Conservation (phyloP, 2,888 invertebrate genomes). For the Mesopsocus fuscifrons region DNA sequence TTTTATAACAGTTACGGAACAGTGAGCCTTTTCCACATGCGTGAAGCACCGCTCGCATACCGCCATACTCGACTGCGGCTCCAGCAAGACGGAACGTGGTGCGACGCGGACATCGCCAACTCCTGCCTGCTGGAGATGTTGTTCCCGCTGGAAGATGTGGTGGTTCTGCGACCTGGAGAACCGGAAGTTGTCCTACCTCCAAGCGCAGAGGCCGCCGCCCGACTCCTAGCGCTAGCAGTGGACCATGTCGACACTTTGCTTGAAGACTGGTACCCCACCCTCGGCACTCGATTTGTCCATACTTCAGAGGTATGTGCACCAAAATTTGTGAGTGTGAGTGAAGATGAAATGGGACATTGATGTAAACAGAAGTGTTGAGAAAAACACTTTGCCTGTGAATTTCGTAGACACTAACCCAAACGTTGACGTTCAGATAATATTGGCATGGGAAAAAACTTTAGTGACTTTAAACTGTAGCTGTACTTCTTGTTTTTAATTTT, state of each 20-base stretch:
- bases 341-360: too few species aligned
- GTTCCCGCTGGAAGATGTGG: conserved; percentile 50
- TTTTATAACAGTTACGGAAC: conserved; percentile 11
- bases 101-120: conserved; percentile 55
- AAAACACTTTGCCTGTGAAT: too few species aligned
- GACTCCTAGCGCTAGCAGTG: conserved; percentile 68
- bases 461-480: conserved; percentile 4
- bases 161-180: conserved; percentile 30
- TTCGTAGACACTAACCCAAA: too few species aligned
- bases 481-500: background rate
- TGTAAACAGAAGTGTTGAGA: too few species aligned
- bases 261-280: conserved; percentile 96
- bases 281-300: conserved; percentile 93
- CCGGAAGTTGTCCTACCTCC: conserved; percentile 53
- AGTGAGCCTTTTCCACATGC: conserved; percentile 56
- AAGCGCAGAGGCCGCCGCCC: conserved; percentile 57
- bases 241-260: conserved; percentile 91
- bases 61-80: conserved; percentile 36
- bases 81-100: conserved; percentile 73
- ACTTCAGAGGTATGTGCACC: conserved; percentile 68
- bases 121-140: conserved; percentile 73
- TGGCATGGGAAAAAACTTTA: too few species aligned
- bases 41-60: conserved; percentile 47
- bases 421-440: too few species aligned
- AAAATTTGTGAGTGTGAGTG: too few species aligned